Conservation (phyloP, 2,797 vertebrate species). For the Alfaro cultratus region DNA sequence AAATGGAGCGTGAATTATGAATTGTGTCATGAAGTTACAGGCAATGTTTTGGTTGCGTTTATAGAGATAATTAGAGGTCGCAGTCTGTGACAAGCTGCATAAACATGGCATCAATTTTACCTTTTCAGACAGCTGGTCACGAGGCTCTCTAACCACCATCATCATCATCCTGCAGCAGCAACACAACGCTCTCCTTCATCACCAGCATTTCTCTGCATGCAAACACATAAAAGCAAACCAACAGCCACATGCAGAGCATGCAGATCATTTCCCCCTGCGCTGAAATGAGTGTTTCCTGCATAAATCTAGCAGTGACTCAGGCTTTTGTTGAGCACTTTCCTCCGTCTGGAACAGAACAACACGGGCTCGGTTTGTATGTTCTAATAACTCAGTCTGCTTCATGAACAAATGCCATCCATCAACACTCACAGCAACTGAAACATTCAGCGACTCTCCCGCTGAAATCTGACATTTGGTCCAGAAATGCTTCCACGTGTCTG, state of each 20-base stretch:
- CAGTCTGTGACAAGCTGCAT: conserved; percentile 26
- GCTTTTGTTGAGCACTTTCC: conserved; percentile 30
- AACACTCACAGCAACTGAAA: neutral
- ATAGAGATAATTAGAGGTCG: conserved; percentile 32
- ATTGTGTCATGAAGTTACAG: conserved; percentile 25
- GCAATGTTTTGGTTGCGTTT: conserved; percentile 18
- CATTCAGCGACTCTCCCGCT: conserved; percentile 13
- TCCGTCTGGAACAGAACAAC: conserved; percentile 42
- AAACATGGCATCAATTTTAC: conserved; percentile 12
- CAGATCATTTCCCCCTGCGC: neutral
- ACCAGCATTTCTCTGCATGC: conserved; percentile 11
- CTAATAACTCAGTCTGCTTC: conserved; percentile 34
- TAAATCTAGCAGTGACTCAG: conserved; percentile 52
- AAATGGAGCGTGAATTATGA: conserved; percentile 43
- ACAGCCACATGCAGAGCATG: conserved; percentile 33
- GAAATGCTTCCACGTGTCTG: conserved; percentile 12
- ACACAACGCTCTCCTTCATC: conserved; percentile 8
- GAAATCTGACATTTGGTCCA: conserved; percentile 18
- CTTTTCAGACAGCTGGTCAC: conserved; percentile 39
- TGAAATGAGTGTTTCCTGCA: conserved; percentile 50
- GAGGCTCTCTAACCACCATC: conserved; percentile 7
- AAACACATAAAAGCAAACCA: conserved; percentile 2
- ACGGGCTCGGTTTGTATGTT: conserved; percentile 21
- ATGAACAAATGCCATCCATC: conserved; percentile 41
- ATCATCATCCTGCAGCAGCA: conserved; percentile 27